A percentile compares a stretch with the other conserved stretches of the same genome.
Conservation (phyloP, 2,797 vertebrate genomes). For the Periparus ater region DNA sequence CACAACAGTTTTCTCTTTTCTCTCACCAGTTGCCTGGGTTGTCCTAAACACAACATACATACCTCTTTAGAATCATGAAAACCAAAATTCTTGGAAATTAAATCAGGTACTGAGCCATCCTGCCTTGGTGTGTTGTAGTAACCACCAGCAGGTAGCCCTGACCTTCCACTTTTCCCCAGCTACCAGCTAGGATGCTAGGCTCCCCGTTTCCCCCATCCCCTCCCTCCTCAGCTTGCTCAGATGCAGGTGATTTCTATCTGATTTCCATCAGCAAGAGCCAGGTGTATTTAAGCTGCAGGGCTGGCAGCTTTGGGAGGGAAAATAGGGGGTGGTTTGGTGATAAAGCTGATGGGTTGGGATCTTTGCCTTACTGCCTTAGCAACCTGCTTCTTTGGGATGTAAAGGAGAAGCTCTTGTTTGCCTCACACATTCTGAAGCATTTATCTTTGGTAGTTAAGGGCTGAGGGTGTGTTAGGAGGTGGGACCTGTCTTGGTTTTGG, state of each 20-base stretch:
- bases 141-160: not conserved
- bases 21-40: accelerated
- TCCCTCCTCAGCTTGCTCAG: not conserved
- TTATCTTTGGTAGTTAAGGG: not conserved
- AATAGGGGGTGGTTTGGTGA: accelerated
- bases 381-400: not conserved
- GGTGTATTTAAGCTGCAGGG: not conserved
- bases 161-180: not conserved
- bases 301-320: not conserved
- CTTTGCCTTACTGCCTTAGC: accelerated
- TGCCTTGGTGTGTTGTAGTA: not conserved
- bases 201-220: no score
- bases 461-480: not conserved
- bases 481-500: no score
- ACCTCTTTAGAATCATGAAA: not conserved
- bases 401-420: not conserved
- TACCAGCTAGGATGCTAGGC: not conserved
- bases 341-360: accelerated
- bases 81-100: not conserved
- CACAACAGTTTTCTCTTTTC: not conserved
- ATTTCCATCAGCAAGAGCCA: not conserved
- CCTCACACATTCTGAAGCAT: not conserved
- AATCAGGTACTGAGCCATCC: not conserved
- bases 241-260: not conserved
- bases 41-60: not conserved